Base-by-base conservation (phyloP, 2,797 vertebrate genomes). In the Coccyzus lansbergi region DNA sequence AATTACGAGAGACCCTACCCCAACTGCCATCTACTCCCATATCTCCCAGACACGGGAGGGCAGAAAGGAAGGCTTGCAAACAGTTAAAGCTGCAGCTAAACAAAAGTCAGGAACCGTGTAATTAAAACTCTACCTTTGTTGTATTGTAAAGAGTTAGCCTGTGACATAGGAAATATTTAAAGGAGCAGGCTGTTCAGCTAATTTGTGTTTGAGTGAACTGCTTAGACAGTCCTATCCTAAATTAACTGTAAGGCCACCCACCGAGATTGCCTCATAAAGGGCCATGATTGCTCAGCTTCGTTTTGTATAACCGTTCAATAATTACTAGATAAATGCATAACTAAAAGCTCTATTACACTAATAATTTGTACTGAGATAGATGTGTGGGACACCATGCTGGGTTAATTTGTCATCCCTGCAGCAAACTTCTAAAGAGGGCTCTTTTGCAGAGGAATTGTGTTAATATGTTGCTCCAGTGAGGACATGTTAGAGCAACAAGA, bases 311-410 rank as follows among this genome's bases (percentile, higher is more conserved):
- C 96, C 52, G 34, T 97, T 98, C 97, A 97, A 97, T 98, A 98
- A 98, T 98, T 98, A 97, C 97, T 94, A 97, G 97, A 97, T 98
- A 98, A 98, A 98, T 97, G 97, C 97, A 97, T 97, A 97, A 98
- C 97, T 98, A 97, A 98, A 98, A 98, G 97, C 97, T 98, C 97
- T 97, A 97, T 98, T 98, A 98, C 97, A 96, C 97, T 98, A 98
- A 98, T 98, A 98, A 98, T 97, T 98, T 97, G 97, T 97, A 96
- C 95, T 44, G 95, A 98, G 97, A 98, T 98, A 97, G 97, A 97
- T 98, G 97, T 97, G 96, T 96, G 96, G 94, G 96, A 97, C 97
- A 95, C 95, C 98, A 97, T 96, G 97, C 98, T 97, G 97, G 96
- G 98, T 97, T 98, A 98, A 98, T 98, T 97, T 98, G 96, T 97